Conservation (phyloP, 64 coral and sea anemone genomes). For the Catalaphyllia jardinei region DNA sequence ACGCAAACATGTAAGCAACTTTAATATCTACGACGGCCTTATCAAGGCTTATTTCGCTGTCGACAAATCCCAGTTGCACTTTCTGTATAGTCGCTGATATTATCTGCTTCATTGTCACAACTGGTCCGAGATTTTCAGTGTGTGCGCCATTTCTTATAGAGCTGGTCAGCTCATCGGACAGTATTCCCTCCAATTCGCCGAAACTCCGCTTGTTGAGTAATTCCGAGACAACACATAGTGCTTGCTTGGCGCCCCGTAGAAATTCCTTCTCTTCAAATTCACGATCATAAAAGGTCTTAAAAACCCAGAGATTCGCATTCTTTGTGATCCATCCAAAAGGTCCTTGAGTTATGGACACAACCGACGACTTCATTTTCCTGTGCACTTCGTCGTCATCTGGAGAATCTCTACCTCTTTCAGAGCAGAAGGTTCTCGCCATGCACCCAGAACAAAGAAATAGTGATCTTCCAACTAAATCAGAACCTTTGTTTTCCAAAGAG, state of each 20-base stretch:
- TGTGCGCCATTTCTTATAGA: conserved; percentile 39
- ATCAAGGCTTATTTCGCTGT: conserved; percentile 24
- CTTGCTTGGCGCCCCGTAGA: conserved; percentile 73
- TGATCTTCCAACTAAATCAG: neutral
- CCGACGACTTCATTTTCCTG: neutral
- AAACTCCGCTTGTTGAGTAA: conserved; percentile 41
- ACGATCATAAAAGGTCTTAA: conserved; percentile 73
- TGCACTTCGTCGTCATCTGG: neutral
- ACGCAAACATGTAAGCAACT: conserved; percentile 65
- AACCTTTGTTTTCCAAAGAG: neutral
- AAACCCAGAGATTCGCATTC: conserved; percentile 56
- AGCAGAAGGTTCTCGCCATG: conserved; percentile 11
- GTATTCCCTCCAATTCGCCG: conserved; percentile 58
- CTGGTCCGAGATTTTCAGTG: conserved; percentile 17
- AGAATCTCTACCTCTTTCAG: neutral
- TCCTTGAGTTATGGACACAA: conserved; percentile 61
- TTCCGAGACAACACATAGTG: conserved; percentile 57
- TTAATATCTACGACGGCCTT: conserved; percentile 65
- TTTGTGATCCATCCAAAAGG: conserved; percentile 78
- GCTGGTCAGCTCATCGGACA: conserved; percentile 41
- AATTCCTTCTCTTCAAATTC: conserved; percentile 89
- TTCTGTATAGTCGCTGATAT: conserved; percentile 70
- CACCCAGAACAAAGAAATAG: neutral
- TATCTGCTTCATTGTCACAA: conserved; percentile 50
- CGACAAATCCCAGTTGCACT: conserved; percentile 54